Evolutionary conservation across 1,140 invertebrate species (phyloP).

Genomic region (Uloborus diversus): DNA sequence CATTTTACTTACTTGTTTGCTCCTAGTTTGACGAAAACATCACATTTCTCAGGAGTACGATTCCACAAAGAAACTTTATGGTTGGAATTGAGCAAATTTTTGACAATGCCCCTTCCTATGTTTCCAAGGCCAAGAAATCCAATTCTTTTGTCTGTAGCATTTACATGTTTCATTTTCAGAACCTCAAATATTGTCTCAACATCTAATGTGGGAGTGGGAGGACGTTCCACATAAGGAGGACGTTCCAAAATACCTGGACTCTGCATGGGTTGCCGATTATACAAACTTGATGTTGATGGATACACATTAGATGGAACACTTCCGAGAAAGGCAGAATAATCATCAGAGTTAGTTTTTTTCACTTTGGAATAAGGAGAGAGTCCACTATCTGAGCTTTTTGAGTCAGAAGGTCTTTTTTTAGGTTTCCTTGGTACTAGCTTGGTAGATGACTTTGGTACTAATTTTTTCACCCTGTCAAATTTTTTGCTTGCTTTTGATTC

Average conservation of each 20-base stretch:
- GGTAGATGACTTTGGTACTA: not conserved
- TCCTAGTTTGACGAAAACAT: constrained; percentile 79
- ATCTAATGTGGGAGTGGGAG: constrained; percentile 75
- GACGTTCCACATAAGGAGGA: not conserved
- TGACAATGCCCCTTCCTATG: constrained; percentile 96
- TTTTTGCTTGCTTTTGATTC: not conserved
- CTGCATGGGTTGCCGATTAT: not conserved
- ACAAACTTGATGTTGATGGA: not conserved
- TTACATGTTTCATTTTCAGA: constrained; percentile 65
- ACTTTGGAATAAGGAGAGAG: not conserved
- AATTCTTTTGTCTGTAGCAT: constrained; percentile 85
- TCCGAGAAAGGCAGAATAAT: not conserved
- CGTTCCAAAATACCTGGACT: not conserved
- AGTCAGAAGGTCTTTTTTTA: not conserved
- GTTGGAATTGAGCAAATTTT: constrained; percentile 92
- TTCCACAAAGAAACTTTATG: constrained; percentile 96
- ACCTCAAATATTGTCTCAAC: constrained; percentile 72
- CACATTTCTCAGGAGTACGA: constrained; percentile 86
- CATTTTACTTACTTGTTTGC: no score
- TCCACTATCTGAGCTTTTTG: not conserved
- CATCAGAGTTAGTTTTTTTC: not conserved
- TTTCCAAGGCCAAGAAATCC: constrained; percentile 95
- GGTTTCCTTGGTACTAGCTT: not conserved
- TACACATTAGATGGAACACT: not conserved
- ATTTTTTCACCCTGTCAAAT: not conserved